Conservation (phyloP, 1,140 invertebrate species). For the Hylyphantes graminicola region DNA sequence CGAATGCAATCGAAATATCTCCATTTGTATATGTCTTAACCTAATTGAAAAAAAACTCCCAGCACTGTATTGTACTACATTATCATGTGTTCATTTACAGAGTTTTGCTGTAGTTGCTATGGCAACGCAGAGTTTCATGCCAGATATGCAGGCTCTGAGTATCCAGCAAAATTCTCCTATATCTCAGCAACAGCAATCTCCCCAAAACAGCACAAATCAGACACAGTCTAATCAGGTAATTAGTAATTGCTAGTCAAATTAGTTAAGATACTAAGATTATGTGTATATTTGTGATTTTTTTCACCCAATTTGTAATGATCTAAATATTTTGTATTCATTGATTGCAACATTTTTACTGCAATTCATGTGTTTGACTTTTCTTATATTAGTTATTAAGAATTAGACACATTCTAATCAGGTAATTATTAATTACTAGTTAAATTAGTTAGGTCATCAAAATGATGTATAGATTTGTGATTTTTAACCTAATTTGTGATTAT, state of each 20-base stretch:
- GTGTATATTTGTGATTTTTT: not conserved
- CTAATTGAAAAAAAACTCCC: not conserved
- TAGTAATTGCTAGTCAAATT: not conserved
- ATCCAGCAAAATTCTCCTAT: constrained; percentile 64
- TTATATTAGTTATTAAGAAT: too few relatives aligned
- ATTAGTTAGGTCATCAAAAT: not conserved
- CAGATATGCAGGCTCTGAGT: constrained; percentile 68
- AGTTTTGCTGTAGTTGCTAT: constrained; percentile 64
- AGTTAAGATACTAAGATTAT: not conserved
- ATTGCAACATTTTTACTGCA: not conserved
- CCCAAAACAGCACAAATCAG: constrained; percentile 55
- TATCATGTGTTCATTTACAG: constrained; percentile 49
- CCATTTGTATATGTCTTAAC: too few relatives aligned
- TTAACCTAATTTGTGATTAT: not conserved
- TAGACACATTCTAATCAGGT: not conserved
- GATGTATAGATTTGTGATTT: not conserved
- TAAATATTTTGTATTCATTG: not conserved
- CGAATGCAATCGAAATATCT: too few relatives aligned
- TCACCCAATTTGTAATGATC: not conserved
- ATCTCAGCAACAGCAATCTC: constrained; percentile 54
- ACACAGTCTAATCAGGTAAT: constrained; percentile 52
- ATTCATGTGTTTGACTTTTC: too few relatives aligned
- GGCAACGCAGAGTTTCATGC: constrained; percentile 69
- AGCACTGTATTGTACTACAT: not conserved
- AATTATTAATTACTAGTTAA: not conserved